A percentile compares a stretch with the other conserved stretches of the same genome.
phyloP scores from a whole-genome alignment of 2,888 invertebrate species.

The Cactoblastis cactorum region DNA sequence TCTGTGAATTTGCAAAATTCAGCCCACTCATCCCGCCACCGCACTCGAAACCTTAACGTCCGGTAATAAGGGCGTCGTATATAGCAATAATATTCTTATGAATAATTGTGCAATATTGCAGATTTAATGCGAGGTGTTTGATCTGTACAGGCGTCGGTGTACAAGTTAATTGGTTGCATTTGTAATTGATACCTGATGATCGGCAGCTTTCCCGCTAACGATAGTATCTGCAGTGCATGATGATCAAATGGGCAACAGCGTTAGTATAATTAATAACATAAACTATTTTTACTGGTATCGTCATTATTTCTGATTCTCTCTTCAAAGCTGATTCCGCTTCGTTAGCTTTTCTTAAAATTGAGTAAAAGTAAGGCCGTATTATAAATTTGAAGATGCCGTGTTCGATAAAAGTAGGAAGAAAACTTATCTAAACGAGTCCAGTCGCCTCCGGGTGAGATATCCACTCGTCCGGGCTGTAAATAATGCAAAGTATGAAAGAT shows the following conservation, averaged over 20 bases:
- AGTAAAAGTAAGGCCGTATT: neutral
- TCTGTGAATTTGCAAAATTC: constrained; percentile 4
- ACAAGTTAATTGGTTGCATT: neutral
- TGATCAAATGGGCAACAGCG: too few species aligned
- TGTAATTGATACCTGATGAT: neutral
- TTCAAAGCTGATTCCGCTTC: too few species aligned
- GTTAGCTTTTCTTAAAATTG: too few species aligned
- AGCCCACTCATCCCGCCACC: constrained; percentile 4
- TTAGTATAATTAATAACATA: too few species aligned
- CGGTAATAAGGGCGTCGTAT: constrained; percentile 1
- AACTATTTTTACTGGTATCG: too few species aligned
- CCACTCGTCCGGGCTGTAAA: neutral
- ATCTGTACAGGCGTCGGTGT: neutral
- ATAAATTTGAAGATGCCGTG: neutral
- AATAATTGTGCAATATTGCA: constrained; percentile 21
- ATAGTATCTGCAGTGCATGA: too few species aligned
- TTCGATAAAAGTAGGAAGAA: neutral
- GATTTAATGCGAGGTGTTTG: constrained; percentile 15
- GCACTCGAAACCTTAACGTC: neutral
- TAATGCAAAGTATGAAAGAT: constrained; percentile 1
- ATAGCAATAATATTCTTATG: constrained; percentile 26
- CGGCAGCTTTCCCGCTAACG: neutral
- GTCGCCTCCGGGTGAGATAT: neutral
- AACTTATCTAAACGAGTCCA: neutral
- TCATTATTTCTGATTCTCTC: too few species aligned